These are phyloP conservation scores for Lutraria lutraria DNA, from an alignment of 2,888 invertebrate genomes.

Conservation along the genomic window DNA sequence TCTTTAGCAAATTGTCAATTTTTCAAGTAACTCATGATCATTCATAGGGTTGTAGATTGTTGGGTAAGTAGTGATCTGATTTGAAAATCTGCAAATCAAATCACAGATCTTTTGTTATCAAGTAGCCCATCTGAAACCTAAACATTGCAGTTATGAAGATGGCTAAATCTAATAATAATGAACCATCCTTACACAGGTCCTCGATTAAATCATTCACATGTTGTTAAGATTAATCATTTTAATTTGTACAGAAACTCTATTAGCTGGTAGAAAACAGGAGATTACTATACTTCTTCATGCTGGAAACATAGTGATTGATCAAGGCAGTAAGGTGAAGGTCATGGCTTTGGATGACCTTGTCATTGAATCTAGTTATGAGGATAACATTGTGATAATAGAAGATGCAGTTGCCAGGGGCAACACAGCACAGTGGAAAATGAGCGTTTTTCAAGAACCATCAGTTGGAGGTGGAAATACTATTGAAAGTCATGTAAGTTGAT, in stretches of 20 bases:
- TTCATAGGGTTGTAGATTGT: too few species aligned
- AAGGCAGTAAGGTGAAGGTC: conserved; percentile 87
- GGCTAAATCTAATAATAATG: too few species aligned
- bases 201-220: too few species aligned
- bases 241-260: conserved; percentile 51
- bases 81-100: too few species aligned
- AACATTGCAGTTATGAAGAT: too few species aligned
- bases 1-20: too few species aligned
- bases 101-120: too few species aligned
- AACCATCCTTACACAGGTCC: too few species aligned
- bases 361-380: conserved; percentile 54
- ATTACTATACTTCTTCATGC: conserved; percentile 77
- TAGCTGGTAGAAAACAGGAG: conserved; percentile 80
- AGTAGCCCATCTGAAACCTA: too few species aligned
- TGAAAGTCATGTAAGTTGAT: conserved; percentile 66
- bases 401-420: conserved; percentile 49
- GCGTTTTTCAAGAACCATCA: conserved; percentile 59
- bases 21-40: too few species aligned
- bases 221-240: neutral
- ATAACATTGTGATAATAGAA: conserved; percentile 55
- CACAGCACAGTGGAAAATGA: conserved; percentile 60
- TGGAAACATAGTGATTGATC: conserved; percentile 77
- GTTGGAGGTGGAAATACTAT: conserved; percentile 44
- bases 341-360: conserved; percentile 67
- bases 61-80: too few species aligned